A percentile compares a stretch with the other conserved stretches of the same genome.
These are phyloP conservation scores for Copidosoma floridanum DNA, from an alignment of 1,140 invertebrate genomes.

Conservation along the genomic window DNA sequence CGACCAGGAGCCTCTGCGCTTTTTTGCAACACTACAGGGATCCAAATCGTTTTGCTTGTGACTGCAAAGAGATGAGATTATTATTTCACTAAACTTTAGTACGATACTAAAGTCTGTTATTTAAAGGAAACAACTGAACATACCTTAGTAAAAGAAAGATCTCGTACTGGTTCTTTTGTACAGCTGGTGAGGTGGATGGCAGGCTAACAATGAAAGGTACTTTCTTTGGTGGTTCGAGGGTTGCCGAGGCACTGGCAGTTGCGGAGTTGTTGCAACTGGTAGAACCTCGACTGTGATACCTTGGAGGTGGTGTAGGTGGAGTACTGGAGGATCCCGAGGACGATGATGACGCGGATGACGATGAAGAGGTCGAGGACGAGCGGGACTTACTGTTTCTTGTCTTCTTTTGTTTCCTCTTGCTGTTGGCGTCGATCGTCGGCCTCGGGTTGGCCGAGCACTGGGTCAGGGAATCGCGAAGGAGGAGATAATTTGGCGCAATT, in stretches of 20 bases:
- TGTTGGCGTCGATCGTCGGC: slow-evolving; percentile 11
- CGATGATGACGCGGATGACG: no score
- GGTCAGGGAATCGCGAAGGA: slow-evolving; percentile 21
- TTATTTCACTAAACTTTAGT: background rate
- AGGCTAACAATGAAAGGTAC: no score
- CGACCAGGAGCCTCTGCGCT: slow-evolving; percentile 45
- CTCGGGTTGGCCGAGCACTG: slow-evolving; percentile 16
- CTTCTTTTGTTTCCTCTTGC: no score
- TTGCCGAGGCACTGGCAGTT: background rate
- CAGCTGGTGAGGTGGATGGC: background rate
- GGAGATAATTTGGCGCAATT: slow-evolving; percentile 19
- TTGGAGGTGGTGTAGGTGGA: slow-evolving; percentile 46
- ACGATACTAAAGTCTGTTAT: no score
- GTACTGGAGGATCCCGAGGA: slow-evolving; percentile 43
- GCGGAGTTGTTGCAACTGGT: background rate
- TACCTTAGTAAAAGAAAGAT: slow-evolving; percentile 20
- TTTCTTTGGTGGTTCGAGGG: background rate
- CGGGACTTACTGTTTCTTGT: no score
- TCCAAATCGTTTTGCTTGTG: slow-evolving; percentile 34
- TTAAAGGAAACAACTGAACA: background rate
- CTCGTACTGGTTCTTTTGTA: slow-evolving; percentile 14
- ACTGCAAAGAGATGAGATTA: slow-evolving; percentile 31
- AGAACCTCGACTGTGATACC: slow-evolving; percentile 29
- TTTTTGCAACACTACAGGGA: slow-evolving; percentile 32
- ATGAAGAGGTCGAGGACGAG: no score